phyloP scores from a whole-genome alignment of 2,797 vertebrate genomes.

The Semaprochilodus insignis region DNA sequence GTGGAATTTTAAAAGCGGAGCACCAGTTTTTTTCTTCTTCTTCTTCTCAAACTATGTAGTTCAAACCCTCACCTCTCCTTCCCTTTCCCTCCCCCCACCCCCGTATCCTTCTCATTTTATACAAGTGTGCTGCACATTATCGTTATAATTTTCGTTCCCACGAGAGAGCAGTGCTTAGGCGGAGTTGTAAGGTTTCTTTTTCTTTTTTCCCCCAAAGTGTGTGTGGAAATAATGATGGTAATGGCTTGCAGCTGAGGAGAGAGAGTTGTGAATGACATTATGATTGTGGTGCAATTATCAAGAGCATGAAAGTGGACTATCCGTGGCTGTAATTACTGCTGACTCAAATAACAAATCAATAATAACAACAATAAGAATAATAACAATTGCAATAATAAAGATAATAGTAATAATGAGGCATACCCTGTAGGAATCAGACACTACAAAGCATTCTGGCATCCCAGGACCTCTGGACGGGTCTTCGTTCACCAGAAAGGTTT shows the following conservation, averaged over 20 bases:
- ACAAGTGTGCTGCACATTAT: constrained; percentile 69
- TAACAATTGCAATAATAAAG: constrained; percentile 66
- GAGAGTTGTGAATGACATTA: constrained; percentile 83
- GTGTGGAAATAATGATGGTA: constrained; percentile 84
- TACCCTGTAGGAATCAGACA: constrained; percentile 88
- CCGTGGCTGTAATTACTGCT: constrained; percentile 74
- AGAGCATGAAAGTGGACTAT: constrained; percentile 78
- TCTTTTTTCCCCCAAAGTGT: constrained; percentile 59
- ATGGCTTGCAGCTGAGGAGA: constrained; percentile 84
- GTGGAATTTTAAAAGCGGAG: constrained; percentile 60
- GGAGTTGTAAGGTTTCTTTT: constrained; percentile 66
- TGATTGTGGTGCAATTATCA: constrained; percentile 81
- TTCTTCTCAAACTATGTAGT: constrained; percentile 39
- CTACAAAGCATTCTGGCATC: constrained; percentile 86
- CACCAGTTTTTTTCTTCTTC: constrained; percentile 50
- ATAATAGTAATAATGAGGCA: constrained; percentile 68
- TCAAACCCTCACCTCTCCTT: constrained; percentile 44
- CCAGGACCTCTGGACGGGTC: constrained; percentile 84
- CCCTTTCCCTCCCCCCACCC: constrained; percentile 37
- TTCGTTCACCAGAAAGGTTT: constrained; percentile 86
- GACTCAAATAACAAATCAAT: constrained; percentile 75
- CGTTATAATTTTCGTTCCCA: constrained; percentile 73
- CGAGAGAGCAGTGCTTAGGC: constrained; percentile 65
- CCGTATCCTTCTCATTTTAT: constrained; percentile 62
- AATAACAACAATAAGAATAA: constrained; percentile 66